A percentile compares a stretch with the other conserved stretches of the same genome.
Conservation (phyloP, 2,113 vertebrate species). For the Acrocephalus arundinaceus region DNA sequence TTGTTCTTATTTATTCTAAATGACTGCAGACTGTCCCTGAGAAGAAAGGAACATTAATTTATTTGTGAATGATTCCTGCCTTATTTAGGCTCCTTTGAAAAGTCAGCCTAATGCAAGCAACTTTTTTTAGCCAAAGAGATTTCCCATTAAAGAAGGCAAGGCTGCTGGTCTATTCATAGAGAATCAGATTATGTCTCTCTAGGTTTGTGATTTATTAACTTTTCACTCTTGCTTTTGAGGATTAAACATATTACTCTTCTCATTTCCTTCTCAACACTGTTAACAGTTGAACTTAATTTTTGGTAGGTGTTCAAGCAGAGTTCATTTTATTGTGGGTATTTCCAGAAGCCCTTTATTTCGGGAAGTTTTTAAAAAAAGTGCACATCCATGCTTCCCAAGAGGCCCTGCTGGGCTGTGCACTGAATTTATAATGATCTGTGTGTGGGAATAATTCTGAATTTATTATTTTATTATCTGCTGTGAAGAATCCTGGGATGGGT, state of each 20-base stretch:
- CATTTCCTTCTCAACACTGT: neutral
- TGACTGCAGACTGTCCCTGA: neutral
- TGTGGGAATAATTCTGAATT: neutral
- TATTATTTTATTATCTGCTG: neutral
- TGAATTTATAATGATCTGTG: neutral
- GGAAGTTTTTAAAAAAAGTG: neutral
- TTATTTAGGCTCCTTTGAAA: slow-evolving; percentile 19
- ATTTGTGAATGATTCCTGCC: neutral
- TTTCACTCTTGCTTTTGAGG: neutral
- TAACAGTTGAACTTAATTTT: neutral
- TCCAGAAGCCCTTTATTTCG: neutral
- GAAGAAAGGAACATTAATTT: neutral
- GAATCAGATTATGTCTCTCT: neutral
- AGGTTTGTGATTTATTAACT: neutral
- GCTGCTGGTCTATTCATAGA: neutral
- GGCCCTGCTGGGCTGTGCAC: fast-evolving
- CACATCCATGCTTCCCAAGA: neutral
- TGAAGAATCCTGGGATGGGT: neutral
- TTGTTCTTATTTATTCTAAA: slow-evolving; percentile 21
- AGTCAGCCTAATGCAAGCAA: neutral
- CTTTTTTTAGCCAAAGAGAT: neutral
- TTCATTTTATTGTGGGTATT: neutral
- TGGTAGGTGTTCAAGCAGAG: neutral
- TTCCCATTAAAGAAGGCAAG: neutral
- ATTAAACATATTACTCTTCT: neutral